These are phyloP conservation scores for Drosophila peninsularis DNA, from an alignment of 2,888 invertebrate species.

Conservation along the genomic window DNA sequence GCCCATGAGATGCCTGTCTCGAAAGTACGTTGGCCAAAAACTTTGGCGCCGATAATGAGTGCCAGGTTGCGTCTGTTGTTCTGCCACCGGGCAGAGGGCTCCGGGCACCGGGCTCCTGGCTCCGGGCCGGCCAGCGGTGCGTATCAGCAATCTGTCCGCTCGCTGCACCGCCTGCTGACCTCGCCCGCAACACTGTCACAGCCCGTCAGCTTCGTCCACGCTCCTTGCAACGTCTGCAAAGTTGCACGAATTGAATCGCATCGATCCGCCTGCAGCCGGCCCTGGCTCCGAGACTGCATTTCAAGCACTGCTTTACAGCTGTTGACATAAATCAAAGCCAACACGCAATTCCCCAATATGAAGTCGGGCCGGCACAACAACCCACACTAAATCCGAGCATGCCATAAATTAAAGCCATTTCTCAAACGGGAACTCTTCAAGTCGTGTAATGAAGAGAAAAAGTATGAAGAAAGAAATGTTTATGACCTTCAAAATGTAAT, in stretches of 20 bases:
- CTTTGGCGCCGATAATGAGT: slow-evolving; percentile 72
- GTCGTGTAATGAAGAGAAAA: neutral
- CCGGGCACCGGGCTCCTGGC: slow-evolving; percentile 6
- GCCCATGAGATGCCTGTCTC: slow-evolving; percentile 82
- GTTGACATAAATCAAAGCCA: slow-evolving; percentile 22
- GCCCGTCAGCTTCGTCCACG: slow-evolving; percentile 5
- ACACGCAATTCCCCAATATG: slow-evolving; percentile 1
- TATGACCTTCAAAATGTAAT: neutral
- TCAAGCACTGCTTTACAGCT: slow-evolving; percentile 14
- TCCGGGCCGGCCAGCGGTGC: slow-evolving; percentile 44
- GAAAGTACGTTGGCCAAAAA: slow-evolving; percentile 74
- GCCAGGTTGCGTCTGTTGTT: slow-evolving; percentile 47
- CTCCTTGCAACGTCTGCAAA: slow-evolving; percentile 24
- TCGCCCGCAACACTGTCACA: slow-evolving; percentile 17
- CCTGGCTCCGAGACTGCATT: neutral
- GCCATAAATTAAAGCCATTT: neutral
- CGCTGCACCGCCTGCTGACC: slow-evolving; percentile 5
- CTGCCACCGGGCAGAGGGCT: slow-evolving; percentile 11
- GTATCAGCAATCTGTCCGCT: slow-evolving; percentile 48
- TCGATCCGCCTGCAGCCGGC: slow-evolving; percentile 17
- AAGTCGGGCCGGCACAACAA: neutral
- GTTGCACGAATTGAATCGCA: slow-evolving; percentile 12
- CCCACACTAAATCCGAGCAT: neutral
- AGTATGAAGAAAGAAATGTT: neutral
- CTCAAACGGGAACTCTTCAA: neutral